Conservation (phyloP, 2,113 vertebrate species). For the Microcebus murinus region DNA sequence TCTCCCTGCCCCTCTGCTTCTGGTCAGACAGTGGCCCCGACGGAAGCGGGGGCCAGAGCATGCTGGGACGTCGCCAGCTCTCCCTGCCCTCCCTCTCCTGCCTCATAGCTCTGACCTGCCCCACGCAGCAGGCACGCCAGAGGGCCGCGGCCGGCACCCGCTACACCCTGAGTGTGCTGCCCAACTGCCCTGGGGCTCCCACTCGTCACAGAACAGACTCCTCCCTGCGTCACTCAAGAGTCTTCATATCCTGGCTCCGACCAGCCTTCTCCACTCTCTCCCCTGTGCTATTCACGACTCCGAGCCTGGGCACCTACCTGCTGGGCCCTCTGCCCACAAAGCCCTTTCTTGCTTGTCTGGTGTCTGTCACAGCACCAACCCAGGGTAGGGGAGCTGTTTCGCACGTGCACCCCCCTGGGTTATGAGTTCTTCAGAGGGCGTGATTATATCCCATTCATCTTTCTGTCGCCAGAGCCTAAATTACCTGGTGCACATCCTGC, state of each 20-base stretch:
- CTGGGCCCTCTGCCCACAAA: neutral
- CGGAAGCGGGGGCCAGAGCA: fast-evolving
- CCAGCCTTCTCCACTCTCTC: neutral
- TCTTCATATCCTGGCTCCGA: fast-evolving
- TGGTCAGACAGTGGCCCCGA: neutral
- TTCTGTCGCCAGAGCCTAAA: neutral
- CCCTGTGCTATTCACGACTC: too few relatives aligned
- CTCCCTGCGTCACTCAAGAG: fast-evolving
- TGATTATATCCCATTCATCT: neutral
- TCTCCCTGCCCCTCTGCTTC: neutral
- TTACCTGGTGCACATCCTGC: fast-evolving
- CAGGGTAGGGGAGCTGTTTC: neutral
- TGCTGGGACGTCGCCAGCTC: fast-evolving
- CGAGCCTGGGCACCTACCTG: neutral
- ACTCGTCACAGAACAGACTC: neutral
- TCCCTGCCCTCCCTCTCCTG: neutral
- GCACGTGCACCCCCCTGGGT: neutral
- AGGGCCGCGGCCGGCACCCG: neutral
- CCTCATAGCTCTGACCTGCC: too few relatives aligned
- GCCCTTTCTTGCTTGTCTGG: neutral
- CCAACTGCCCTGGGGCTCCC: neutral
- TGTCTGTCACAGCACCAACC: fast-evolving
- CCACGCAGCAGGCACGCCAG: neutral
- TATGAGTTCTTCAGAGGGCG: neutral
- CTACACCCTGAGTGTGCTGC: neutral